A percentile compares a stretch with the other conserved stretches of the same genome.
Evolutionary conservation across 1,140 invertebrate genomes (phyloP).

Genomic region (Atta texana): DNA sequence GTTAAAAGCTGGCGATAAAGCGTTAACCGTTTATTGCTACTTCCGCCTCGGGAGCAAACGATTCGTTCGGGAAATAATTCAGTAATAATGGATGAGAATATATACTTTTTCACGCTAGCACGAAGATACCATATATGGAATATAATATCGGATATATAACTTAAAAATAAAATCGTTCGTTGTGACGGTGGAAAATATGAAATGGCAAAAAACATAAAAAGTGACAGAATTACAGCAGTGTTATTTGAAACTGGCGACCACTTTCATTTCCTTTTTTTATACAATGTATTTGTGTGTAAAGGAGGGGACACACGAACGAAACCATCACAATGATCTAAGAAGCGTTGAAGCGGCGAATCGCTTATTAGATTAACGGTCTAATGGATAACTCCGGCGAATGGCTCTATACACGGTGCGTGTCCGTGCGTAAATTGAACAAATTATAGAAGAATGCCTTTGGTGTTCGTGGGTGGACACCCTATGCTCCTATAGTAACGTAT

Average conservation of each 20-base stretch:
- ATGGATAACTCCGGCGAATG: slow-evolving; percentile 83
- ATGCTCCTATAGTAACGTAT: slow-evolving; percentile 66
- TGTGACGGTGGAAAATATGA: not conserved
- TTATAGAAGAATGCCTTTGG: slow-evolving; percentile 83
- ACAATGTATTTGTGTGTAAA: slow-evolving; percentile 5
- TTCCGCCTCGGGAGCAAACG: slow-evolving; percentile 22
- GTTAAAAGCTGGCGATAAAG: slow-evolving; percentile 48
- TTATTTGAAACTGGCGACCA: not conserved
- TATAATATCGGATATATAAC: not conserved
- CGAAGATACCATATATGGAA: not conserved
- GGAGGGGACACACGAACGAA: not conserved
- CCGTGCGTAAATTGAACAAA: slow-evolving; percentile 85
- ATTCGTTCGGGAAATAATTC: slow-evolving; percentile 21
- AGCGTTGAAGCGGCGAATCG: slow-evolving; percentile 70
- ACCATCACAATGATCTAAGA: slow-evolving; percentile 30
- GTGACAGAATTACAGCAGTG: not conserved
- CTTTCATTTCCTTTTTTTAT: not conserved
- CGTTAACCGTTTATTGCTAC: slow-evolving; percentile 42
- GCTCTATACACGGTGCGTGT: slow-evolving; percentile 79
- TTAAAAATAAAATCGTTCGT: slow-evolving; percentile 12
- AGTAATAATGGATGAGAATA: slow-evolving; percentile 20
- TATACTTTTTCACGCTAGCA: not conserved
- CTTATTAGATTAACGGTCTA: slow-evolving; percentile 83
- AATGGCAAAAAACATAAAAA: not conserved
- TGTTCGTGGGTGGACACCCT: slow-evolving; percentile 76